Evolutionary conservation across 2,113 vertebrate genomes (phyloP), one percentile per base, ranked within the genome.

Genomic region (Pungitius pungitius): DNA sequence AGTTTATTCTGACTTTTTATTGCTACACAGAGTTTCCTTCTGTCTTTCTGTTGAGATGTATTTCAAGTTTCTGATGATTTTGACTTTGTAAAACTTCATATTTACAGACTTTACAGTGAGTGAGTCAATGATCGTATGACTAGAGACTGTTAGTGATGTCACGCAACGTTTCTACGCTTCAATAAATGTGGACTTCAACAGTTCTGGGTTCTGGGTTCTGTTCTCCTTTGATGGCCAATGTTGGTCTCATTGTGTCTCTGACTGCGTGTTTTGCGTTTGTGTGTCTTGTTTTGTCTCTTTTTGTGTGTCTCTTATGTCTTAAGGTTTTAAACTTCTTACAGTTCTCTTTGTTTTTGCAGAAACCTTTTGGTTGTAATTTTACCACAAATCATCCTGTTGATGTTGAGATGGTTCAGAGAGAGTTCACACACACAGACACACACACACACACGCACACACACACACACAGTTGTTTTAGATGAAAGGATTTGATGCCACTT

Each of bases 301-400:
- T 51, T 51, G 49, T 12, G n/a, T 52, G 30, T 5, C 3, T 20
- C 43, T 20, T 20, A 17, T 20, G 18, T 47, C 30, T 30, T 30
- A 30, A 30, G 30, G 30, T 30, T 30, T 30, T 30, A 30, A 30
- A n/a, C n/a, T n/a, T 62, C 54, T 73, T 33, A 40, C 51, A 49
- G 43, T 35, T 35, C 20, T 35, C 39, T 75, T 40, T 51, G 62
- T 78, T 76, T 72, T 79, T 3, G 13, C n/a, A 58, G 60, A 47
- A 9, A 42, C 40, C n/a, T 56, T 49, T 52, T 72, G 27, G 51
- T 20, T 72, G 62, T 40, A 76, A 68, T 84, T 79, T 22, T 2
- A 2, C 73, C 69, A 69, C 69, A 73, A 77, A 73, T 80, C 73
- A 51, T 64, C 26, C 7, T 76, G 59, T 58, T 80, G 27, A 61